Evolutionary conservation across 2,113 vertebrate species (phyloP), one percentile per base, ranked within the genome.

Genomic region (Brachirus orientalis): DNA sequence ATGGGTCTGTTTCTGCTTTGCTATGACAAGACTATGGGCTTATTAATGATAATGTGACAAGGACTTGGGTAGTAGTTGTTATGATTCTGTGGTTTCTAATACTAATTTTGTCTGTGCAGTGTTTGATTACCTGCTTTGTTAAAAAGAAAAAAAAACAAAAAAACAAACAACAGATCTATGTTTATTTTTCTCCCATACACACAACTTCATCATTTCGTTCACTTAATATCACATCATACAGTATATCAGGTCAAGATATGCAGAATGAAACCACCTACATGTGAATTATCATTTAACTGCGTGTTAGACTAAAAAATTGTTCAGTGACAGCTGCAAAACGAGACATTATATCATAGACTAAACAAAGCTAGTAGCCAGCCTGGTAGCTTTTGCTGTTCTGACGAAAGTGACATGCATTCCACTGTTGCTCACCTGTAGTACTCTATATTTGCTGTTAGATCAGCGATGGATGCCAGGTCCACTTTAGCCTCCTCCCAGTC

Each of bases 371-470:
- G n/a, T n/a, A n/a, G n/a, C n/a, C n/a, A n/a, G 22, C 22, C 5
- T 2, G 22, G 22, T 5, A 28, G 2, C 22, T 28, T 28, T 28
- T 28, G 22, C 22, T 28, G 22, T 8, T 8, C 37, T 8, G 37
- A 38, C 2, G 7, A 38, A 8, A 38, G 37, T 7, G 10, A 38
- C 37, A 11, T 38, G 37, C 37, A 8, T 45, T 17, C n/a, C 5
- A 11, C 16, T 16, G 19, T 6, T 50, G 35, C 72, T 86, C 72
- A 98, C 96, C 97, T 94, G 88, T 98, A 98, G 79, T 98, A 94
- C 85, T 99, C 98, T 0, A 95, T 22, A 0, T 74, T 90, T 52
- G 89, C 79, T 0, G 92, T 84, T 43, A 92, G 82, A 35, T 86
- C 37, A 0, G 95, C 93, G 20, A 95, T 67, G 17, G 45, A 6